A percentile compares a stretch with the other conserved stretches of the same genome.
Conservation (phyloP, 2,113 vertebrate species). For the Tragelaphus imberbis region DNA sequence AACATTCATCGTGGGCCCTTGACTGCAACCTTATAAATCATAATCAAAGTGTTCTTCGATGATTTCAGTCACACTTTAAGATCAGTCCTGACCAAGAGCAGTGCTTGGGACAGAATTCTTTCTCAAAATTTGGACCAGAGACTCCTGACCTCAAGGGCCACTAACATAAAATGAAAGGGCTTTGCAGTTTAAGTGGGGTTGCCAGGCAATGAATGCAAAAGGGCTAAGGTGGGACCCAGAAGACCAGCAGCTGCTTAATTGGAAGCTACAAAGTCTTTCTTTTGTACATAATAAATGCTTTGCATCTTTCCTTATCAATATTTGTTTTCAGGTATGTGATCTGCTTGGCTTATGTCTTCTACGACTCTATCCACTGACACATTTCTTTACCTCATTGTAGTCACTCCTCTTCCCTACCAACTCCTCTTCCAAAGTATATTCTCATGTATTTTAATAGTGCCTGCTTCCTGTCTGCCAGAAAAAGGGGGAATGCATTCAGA, state of each 20-base stretch:
- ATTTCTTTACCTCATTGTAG: background rate
- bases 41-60: background rate
- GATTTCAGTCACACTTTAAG: background rate
- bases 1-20: slow-evolving; percentile 32
- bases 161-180: background rate
- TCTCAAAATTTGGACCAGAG: background rate
- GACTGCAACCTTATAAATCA: background rate
- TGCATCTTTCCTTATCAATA: background rate
- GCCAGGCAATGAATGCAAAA: background rate
- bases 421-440: background rate
- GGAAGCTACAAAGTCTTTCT: background rate
- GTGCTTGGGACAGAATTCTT: background rate
- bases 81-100: background rate
- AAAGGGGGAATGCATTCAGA: background rate
- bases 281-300: background rate
- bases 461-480: background rate
- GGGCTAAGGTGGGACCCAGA: background rate
- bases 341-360: background rate
- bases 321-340: background rate
- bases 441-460: background rate
- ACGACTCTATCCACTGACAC: background rate
- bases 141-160: background rate
- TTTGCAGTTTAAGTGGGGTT: background rate
- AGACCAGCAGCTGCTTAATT: background rate
- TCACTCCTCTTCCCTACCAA: background rate